phyloP scores from a whole-genome alignment of 2,888 invertebrate species.

The Rugalucina vietnamica region DNA sequence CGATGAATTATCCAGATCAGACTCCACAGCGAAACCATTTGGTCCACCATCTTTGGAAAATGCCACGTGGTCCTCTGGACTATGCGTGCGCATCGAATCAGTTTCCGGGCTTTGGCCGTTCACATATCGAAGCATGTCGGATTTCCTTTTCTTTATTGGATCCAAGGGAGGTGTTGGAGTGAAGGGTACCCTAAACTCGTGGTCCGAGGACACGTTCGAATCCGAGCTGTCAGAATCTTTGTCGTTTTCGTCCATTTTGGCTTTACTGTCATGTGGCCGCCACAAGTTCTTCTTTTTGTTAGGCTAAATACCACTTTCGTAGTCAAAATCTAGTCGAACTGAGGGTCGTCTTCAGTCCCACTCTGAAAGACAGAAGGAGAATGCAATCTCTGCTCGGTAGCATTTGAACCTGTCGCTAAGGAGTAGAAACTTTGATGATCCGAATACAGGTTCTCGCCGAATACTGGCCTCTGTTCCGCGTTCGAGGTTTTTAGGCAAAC shows the following conservation, averaged over 20 bases:
- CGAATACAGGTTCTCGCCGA: neutral
- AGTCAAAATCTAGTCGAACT: neutral
- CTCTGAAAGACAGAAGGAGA: neutral
- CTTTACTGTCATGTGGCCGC: conserved; percentile 58
- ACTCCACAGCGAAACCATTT: neutral
- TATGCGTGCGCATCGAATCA: neutral
- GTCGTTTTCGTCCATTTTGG: conserved; percentile 22
- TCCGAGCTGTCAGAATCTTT: conserved; percentile 42
- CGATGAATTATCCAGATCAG: neutral
- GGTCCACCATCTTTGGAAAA: neutral
- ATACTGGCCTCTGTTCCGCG: neutral
- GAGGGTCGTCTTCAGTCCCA: neutral
- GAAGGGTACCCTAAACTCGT: conserved; percentile 42
- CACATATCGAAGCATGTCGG: conserved; percentile 42
- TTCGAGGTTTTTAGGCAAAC: too few species aligned
- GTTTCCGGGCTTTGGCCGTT: neutral
- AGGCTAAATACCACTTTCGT: conserved; percentile 46
- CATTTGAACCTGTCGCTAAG: neutral
- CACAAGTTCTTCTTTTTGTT: conserved; percentile 62
- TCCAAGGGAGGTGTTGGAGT: conserved; percentile 40
- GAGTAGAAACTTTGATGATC: conserved; percentile 2
- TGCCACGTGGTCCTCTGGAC: neutral
- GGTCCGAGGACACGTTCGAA: conserved; percentile 52
- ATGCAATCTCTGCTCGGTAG: neutral
- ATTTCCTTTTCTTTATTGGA: conserved; percentile 55